phyloP scores from a whole-genome alignment of 2,797 vertebrate species.

The Platalea minor region DNA sequence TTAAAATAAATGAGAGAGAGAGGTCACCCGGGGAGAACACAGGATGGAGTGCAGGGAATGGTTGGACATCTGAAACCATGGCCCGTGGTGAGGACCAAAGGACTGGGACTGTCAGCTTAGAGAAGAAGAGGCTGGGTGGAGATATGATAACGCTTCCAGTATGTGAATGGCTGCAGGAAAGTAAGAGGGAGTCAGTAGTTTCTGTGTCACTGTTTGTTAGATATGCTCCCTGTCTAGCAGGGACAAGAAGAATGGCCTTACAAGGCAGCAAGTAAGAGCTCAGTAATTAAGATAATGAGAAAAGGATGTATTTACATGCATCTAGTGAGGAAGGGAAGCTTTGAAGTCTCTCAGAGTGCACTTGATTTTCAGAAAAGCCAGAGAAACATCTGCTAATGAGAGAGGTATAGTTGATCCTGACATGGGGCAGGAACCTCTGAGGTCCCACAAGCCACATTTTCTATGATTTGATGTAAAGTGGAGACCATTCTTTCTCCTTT shows the following conservation, averaged over 20 bases:
- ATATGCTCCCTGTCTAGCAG: background rate
- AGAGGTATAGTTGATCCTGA: background rate
- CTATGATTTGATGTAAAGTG: background rate
- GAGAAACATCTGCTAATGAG: background rate
- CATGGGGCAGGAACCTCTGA: background rate
- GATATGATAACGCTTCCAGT: background rate
- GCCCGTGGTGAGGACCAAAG: background rate
- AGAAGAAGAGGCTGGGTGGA: background rate
- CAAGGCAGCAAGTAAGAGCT: background rate
- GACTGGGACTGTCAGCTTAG: background rate
- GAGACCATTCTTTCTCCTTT: background rate
- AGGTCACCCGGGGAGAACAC: accelerated
- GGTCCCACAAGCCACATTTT: background rate
- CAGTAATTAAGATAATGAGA: background rate
- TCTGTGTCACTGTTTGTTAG: background rate
- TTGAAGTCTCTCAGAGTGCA: background rate
- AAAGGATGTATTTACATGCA: background rate
- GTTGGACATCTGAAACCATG: background rate
- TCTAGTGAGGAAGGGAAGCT: background rate
- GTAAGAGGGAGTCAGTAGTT: background rate
- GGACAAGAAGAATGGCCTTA: constrained; percentile 14
- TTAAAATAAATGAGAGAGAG: background rate
- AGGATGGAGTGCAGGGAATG: background rate
- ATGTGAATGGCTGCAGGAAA: background rate
- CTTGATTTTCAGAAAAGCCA: background rate